phyloP scores from a whole-genome alignment of 2,797 vertebrate species.

The Rhinogobio ventralis region DNA sequence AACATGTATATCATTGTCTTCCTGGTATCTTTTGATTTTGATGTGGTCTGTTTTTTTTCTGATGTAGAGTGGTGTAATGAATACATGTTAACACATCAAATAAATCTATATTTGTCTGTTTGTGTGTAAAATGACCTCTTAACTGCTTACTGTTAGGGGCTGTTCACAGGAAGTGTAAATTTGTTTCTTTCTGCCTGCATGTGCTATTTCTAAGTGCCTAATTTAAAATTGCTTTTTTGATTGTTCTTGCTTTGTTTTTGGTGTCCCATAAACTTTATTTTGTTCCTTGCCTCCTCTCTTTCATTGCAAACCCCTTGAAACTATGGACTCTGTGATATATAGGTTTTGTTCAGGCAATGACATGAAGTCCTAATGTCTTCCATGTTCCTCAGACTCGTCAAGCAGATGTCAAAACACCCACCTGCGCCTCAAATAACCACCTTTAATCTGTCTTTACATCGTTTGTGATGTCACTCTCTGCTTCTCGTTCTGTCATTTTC shows the following conservation, averaged over 20 bases:
- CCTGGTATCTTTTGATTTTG: constrained; percentile 44
- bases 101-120: constrained; percentile 40
- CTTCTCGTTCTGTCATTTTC: constrained; percentile 36
- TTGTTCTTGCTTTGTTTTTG: constrained; percentile 9
- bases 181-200: neutral
- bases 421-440: constrained; percentile 1
- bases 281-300: constrained; percentile 7
- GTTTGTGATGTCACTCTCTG: constrained; percentile 18
- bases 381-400: constrained; percentile 17
- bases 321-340: too few relatives aligned
- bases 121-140: neutral
- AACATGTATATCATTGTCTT: neutral
- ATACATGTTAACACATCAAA: constrained; percentile 41
- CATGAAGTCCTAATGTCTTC: too few relatives aligned
- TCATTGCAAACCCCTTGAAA: neutral
- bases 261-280: constrained; percentile 37
- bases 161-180: neutral
- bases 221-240: constrained; percentile 46
- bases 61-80: constrained; percentile 1
- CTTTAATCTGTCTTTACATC: neutral
- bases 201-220: neutral
- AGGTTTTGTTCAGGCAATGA: too few relatives aligned
- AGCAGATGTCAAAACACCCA: constrained; percentile 22
- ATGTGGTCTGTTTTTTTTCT: constrained; percentile 19
- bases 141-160: neutral